Conservation (phyloP, 2,797 vertebrate species). For the Tympanoctomys barrerae region DNA sequence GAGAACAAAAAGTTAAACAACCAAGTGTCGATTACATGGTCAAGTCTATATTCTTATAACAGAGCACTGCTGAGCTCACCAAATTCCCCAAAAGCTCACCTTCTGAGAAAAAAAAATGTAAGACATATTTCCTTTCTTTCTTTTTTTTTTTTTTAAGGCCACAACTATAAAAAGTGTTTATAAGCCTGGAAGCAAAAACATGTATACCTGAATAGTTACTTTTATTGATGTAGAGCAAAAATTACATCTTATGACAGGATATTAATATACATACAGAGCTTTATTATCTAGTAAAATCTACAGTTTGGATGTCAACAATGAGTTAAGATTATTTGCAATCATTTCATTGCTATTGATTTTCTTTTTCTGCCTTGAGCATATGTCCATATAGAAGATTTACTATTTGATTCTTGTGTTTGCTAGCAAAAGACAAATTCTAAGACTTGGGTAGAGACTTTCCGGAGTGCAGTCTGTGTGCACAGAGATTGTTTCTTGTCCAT, state of each 20-base stretch:
- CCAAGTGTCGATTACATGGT: background rate
- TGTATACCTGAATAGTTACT: conserved; percentile 24
- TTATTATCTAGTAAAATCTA: conserved; percentile 40
- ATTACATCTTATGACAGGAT: background rate
- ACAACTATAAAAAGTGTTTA: conserved; percentile 1
- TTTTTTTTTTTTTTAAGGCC: conserved; percentile 46
- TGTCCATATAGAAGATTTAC: conserved; percentile 3
- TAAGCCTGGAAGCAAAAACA: conserved; percentile 40
- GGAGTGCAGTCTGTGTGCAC: background rate
- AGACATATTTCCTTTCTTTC: conserved; percentile 44
- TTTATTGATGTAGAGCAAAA: conserved; percentile 36
- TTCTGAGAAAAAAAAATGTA: conserved; percentile 49
- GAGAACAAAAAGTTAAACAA: conserved; percentile 30
- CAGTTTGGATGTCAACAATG: conserved; percentile 37
- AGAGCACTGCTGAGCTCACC: background rate
- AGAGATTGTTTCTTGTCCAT: background rate
- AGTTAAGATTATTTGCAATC: conserved; percentile 64
- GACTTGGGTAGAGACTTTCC: background rate
- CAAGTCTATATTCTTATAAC: background rate
- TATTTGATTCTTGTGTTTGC: conserved; percentile 8
- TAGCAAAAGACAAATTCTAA: background rate
- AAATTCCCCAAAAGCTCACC: background rate
- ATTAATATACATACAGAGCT: conserved; percentile 2
- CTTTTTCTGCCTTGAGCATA: background rate
- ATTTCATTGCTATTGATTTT: conserved; percentile 58